These are phyloP conservation scores for Fragum fragum DNA, from an alignment of 2,888 invertebrate species.

Conservation along the genomic window DNA sequence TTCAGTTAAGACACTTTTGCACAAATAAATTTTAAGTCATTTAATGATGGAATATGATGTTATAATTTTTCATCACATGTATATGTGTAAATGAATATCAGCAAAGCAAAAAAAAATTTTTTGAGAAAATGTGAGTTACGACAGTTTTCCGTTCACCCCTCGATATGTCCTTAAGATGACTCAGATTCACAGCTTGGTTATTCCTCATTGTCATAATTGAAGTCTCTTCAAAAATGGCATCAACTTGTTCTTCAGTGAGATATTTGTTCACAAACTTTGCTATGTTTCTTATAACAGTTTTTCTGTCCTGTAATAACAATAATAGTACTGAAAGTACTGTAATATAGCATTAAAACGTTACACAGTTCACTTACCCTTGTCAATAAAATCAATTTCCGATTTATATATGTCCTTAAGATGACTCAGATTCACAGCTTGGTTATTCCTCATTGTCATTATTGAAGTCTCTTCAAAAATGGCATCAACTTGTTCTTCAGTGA, in stretches of 20 bases:
- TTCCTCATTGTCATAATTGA: slow-evolving; percentile 1
- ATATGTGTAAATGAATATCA: too few relatives aligned
- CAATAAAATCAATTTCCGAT: neutral
- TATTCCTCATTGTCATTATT: neutral
- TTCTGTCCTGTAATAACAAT: slow-evolving; percentile 1
- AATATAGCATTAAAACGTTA: too few relatives aligned
- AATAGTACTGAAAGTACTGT: too few relatives aligned
- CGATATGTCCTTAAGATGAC: too few relatives aligned
- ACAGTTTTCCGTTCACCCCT: too few relatives aligned
- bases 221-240: slow-evolving; percentile 18
- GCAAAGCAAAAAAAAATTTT: too few relatives aligned
- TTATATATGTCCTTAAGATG: neutral
- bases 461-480: slow-evolving; percentile 21
- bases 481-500: neutral
- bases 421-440: neutral
- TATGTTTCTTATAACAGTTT: neutral
- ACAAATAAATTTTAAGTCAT: too few relatives aligned
- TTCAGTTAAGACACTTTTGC: too few relatives aligned
- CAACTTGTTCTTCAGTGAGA: neutral
- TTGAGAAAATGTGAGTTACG: too few relatives aligned
- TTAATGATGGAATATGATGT: too few relatives aligned
- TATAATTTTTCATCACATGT: too few relatives aligned
- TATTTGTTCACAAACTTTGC: neutral
- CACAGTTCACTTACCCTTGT: neutral
- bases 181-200: neutral